Conservation (phyloP, 1,140 invertebrate species). For the Acromyrmex heyeri region DNA sequence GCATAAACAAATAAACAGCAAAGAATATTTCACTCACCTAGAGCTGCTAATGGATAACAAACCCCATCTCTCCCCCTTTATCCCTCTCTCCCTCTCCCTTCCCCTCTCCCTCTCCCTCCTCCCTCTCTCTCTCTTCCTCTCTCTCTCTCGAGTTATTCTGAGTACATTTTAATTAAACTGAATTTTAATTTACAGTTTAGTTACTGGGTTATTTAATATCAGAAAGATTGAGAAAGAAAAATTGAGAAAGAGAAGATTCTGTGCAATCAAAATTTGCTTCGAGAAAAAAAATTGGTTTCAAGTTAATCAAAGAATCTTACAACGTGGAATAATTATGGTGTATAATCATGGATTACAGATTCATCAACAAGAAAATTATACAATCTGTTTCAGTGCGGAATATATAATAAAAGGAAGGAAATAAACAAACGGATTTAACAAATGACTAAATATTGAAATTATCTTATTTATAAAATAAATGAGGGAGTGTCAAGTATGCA, state of each 20-base stretch:
- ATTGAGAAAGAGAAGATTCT: conserved; percentile 16
- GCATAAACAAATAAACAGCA: not conserved
- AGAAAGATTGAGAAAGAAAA: conserved; percentile 1
- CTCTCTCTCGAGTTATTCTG: not conserved
- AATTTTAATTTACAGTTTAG: conserved; percentile 38
- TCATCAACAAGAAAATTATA: conserved; percentile 31
- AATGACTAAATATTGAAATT: not conserved
- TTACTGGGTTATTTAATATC: conserved; percentile 32
- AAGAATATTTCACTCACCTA: not conserved
- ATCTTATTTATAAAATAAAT: conserved; percentile 7
- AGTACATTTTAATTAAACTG: conserved; percentile 40
- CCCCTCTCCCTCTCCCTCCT: too few species aligned
- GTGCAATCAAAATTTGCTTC: conserved; percentile 31
- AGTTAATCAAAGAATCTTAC: conserved; percentile 44
- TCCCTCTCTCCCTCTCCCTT: not conserved
- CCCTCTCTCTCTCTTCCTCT: too few species aligned
- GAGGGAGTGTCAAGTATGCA: not conserved
- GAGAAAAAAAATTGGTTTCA: conserved; percentile 7
- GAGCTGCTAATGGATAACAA: not conserved
- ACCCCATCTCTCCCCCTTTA: too few species aligned
- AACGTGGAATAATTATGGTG: conserved; percentile 42
- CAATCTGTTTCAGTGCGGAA: conserved; percentile 29
- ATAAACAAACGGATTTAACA: conserved; percentile 22
- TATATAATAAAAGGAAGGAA: conserved; percentile 30
- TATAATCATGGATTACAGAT: conserved; percentile 43